phyloP scores from a whole-genome alignment of 2,797 vertebrate genomes.

The Anguilla obscura region DNA sequence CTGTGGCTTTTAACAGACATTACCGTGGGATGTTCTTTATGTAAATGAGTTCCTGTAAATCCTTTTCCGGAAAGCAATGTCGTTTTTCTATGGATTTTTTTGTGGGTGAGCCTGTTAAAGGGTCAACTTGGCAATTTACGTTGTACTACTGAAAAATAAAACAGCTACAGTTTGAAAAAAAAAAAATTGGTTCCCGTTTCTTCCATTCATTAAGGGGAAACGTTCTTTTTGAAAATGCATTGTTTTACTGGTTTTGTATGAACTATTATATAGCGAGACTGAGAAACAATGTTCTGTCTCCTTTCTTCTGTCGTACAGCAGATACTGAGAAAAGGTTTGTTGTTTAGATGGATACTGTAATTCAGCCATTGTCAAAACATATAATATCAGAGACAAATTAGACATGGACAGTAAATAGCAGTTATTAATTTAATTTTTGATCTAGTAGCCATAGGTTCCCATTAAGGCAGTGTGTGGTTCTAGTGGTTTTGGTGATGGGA shows the following conservation, averaged over 20 bases:
- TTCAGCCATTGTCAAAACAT: not conserved
- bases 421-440: not conserved
- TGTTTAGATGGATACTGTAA: not conserved
- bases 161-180: not conserved
- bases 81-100: no score
- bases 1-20: not conserved
- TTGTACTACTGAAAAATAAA: not conserved
- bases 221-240: not conserved
- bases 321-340: no score
- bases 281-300: not conserved
- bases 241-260: not conserved
- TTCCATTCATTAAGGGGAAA: not conserved
- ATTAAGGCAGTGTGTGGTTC: not conserved
- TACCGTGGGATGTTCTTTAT: not conserved
- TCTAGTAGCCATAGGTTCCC: not conserved
- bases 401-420: not conserved
- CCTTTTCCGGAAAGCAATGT: no score
- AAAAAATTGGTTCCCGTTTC: not conserved
- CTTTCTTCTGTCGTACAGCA: no score
- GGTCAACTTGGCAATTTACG: not conserved
- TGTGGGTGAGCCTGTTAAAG: no score
- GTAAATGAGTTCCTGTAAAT: constrained; percentile 7
- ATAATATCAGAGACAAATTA: not conserved
- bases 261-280: not conserved
- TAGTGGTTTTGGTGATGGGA: not conserved